Conservation (phyloP, 1,140 invertebrate species). For the Trichonephila clavata region DNA sequence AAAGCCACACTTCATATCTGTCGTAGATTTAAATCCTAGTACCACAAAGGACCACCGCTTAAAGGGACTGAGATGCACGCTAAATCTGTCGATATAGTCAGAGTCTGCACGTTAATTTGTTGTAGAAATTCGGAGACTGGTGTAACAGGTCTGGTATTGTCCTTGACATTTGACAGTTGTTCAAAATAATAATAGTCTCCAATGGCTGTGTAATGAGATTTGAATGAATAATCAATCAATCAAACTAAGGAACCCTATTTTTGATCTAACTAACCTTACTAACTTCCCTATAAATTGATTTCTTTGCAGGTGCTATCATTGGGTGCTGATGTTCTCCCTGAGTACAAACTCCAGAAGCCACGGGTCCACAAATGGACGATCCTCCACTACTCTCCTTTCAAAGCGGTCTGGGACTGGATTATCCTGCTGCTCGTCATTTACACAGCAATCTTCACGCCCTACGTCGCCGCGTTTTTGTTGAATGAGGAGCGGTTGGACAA, state of each 20-base stretch:
- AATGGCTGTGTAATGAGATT: not conserved
- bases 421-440: constrained; percentile 98
- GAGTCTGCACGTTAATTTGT: too few relatives aligned
- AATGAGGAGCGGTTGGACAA: constrained; percentile 88
- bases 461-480: constrained; percentile 98
- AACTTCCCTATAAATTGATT: not conserved
- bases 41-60: too few relatives aligned
- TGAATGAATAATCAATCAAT: too few relatives aligned
- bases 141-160: too few relatives aligned
- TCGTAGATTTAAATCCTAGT: too few relatives aligned
- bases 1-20: too few relatives aligned
- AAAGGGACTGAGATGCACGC: too few relatives aligned
- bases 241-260: too few relatives aligned
- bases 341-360: constrained; percentile 97
- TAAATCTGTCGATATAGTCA: too few relatives aligned
- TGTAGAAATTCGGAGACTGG: too few relatives aligned
- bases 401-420: constrained; percentile 99
- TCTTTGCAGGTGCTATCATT: constrained; percentile 90
- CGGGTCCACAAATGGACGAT: constrained; percentile 97
- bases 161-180: too few relatives aligned
- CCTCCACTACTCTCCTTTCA: constrained; percentile 99
- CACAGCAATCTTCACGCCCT: constrained; percentile 99
- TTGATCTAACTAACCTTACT: not conserved
- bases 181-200: too few relatives aligned
- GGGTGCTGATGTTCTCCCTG: constrained; percentile 94